Evolutionary conservation across 2,797 vertebrate species (phyloP).

Genomic region (Lemur catta): DNA sequence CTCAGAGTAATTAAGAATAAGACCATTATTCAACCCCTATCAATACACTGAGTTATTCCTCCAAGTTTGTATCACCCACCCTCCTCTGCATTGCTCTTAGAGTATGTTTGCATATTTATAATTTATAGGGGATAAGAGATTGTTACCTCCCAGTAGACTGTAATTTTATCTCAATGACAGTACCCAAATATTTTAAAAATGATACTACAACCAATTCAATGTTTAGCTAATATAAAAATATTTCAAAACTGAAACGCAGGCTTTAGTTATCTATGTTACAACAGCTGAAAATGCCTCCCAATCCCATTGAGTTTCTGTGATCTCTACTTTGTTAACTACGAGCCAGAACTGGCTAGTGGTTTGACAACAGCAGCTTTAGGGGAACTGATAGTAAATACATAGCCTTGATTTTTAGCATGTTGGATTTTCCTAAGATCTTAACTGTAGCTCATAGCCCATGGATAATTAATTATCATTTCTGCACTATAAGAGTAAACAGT

Average conservation of each 20-base stretch:
- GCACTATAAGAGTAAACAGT: neutral
- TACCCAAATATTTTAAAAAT: neutral
- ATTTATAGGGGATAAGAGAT: neutral
- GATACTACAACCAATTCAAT: neutral
- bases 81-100: neutral
- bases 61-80: neutral
- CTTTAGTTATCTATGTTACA: neutral
- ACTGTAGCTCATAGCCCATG: neutral
- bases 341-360: neutral
- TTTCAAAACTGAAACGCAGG: neutral
- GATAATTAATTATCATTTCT: neutral
- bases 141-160: neutral
- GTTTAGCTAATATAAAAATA: neutral
- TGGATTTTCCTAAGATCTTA: neutral
- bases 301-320: neutral
- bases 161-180: neutral
- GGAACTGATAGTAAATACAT: neutral
- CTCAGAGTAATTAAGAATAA: neutral
- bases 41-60: neutral
- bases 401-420: neutral
- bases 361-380: neutral
- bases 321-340: neutral
- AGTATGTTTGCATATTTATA: neutral
- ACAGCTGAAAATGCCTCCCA: neutral
- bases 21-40: neutral